Base-by-base conservation (phyloP, 2,797 vertebrate genomes). In the Pseudochromis fuscus region DNA sequence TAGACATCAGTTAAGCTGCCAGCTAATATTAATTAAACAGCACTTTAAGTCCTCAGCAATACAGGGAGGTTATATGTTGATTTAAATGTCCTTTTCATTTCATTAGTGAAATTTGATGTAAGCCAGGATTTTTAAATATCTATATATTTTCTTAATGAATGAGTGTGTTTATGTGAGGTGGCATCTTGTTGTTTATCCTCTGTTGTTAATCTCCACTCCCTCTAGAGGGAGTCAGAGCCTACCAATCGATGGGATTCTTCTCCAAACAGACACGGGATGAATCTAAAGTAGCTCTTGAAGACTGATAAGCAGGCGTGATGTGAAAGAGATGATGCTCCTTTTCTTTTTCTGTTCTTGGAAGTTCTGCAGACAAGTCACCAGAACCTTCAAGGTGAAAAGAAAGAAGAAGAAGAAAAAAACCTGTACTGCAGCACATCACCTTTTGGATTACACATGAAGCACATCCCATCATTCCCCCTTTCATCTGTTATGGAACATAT, bases 221-320 rank as follows among this genome's bases (percentile, higher is more conserved):
- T 88, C 89, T 91, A 91, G 91, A 66, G 90, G 91, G 90, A 77
- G 89, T 72, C 49, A 89, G 65, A 88, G 76, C 57, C 65, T 81
- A 72, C 72, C 70, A 71, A 75, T 87, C 38, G 25, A 56, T 68
- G 12, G 49, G 37, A 45, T 19, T 38, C 19, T 23, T 53, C 76
- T 56, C 24, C 45, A 16, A 18, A 4, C 23, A 58, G 25, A 28
- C 44, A 33, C 57, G 70, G 62, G 46, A 4, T 48, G 56, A 79
- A 79, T 77, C 1, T 53, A 4, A 55, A 75, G 19, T 7, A 60
- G 57, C n/a, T 5, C 27, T 21, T 46, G 11, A 63, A 51, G 62
- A 59, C 48, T 10, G 8, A 61, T 15, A 61, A 51, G 62, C n/a
- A 62, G 25, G 23, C 10, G 13, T 56, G 46, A 71, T 67, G 38